Conservation (phyloP, 2,113 vertebrate species). For the Apeltes quadracus region DNA sequence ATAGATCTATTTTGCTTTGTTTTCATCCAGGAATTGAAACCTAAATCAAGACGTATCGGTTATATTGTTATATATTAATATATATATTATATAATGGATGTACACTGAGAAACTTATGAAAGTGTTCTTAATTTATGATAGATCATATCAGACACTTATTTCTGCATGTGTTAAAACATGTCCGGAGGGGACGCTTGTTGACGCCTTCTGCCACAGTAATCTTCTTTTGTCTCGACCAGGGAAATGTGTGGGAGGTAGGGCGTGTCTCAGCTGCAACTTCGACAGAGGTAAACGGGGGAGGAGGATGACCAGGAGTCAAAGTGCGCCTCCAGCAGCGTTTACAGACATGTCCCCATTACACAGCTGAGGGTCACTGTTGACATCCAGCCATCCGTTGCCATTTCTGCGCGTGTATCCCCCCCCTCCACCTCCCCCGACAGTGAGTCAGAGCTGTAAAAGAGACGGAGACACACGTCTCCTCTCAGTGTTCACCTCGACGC, state of each 20-base stretch:
- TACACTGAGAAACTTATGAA: no score
- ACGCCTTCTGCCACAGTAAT: background rate
- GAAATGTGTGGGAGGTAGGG: conserved; percentile 21
- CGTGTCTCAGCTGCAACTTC: conserved; percentile 13
- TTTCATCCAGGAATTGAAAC: background rate
- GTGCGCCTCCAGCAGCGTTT: conserved; percentile 67
- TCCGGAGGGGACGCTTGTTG: background rate
- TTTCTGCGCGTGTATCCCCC: conserved; percentile 15
- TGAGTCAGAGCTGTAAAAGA: background rate
- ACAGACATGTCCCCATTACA: conserved; percentile 72
- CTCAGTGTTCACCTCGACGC: background rate
- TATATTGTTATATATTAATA: background rate
- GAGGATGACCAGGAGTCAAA: conserved; percentile 68
- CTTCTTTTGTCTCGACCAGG: conserved; percentile 1
- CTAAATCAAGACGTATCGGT: background rate
- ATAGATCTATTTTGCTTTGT: background rate
- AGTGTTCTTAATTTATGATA: no score
- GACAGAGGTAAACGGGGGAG: conserved; percentile 37
- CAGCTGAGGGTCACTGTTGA: conserved; percentile 62
- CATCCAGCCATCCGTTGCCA: conserved; percentile 44
- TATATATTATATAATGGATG: no score
- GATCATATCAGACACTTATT: background rate
- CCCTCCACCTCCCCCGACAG: background rate
- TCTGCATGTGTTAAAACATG: background rate
- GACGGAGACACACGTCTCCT: background rate